A percentile compares a stretch with the other conserved stretches of the same genome.
Conservation (phyloP, 2,888 invertebrate species). For the Liopterus haemorrhoidalis region DNA sequence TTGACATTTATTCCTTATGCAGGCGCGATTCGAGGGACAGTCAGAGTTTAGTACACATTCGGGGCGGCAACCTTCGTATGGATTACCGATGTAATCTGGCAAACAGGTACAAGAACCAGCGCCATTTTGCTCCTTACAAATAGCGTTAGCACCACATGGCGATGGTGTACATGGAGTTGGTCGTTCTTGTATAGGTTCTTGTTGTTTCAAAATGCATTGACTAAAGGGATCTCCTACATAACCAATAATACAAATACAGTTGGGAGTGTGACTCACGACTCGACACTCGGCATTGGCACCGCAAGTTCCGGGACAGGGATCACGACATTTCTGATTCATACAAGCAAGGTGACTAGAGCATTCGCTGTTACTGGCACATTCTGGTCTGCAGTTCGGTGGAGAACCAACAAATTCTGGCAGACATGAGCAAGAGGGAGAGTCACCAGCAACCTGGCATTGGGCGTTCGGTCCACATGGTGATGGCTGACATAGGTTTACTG, state of each 20-base stretch:
- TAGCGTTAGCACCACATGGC: conserved; percentile 61
- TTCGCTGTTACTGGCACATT: conserved; percentile 69
- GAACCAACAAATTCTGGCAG: conserved; percentile 63
- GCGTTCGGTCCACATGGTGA: conserved; percentile 62
- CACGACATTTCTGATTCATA: conserved; percentile 66
- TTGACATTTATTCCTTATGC: conserved; percentile 56
- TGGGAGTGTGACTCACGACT: conserved; percentile 53
- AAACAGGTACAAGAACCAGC: conserved; percentile 54
- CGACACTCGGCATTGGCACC: conserved; percentile 52
- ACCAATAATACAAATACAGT: conserved; percentile 53
- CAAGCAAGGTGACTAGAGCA: conserved; percentile 65
- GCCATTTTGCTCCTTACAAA: conserved; percentile 49
- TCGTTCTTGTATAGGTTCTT: conserved; percentile 31
- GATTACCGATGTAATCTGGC: conserved; percentile 58
- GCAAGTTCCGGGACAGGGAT: conserved; percentile 58
- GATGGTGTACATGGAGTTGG: conserved; percentile 54
- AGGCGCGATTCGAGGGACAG: conserved; percentile 62
- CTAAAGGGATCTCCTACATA: conserved; percentile 56
- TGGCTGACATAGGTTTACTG: conserved; percentile 50
- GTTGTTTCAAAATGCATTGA: conserved; percentile 40
- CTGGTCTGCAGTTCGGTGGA: conserved; percentile 70
- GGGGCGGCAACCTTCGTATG: conserved; percentile 58
- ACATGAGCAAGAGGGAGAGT: conserved; percentile 64
- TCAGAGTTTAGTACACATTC: conserved; percentile 61
- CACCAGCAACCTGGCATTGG: conserved; percentile 58